Conservation (phyloP, 2,113 vertebrate species). For the Poeciliopsis prolifica region DNA sequence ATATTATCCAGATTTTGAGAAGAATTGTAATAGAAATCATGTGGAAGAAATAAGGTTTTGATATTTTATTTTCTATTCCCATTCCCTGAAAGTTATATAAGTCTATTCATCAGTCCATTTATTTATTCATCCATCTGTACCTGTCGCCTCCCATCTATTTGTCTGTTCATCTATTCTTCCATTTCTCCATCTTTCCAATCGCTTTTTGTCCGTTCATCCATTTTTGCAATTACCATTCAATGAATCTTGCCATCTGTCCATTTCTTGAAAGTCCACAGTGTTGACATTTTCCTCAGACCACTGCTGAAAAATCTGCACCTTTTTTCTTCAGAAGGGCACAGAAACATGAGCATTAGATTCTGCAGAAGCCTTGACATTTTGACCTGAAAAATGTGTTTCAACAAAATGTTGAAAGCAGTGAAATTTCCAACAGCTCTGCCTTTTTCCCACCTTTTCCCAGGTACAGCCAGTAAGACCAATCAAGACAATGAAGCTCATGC, state of each 20-base stretch:
- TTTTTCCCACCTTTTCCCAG: background rate
- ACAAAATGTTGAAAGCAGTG: background rate
- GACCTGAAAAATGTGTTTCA: background rate
- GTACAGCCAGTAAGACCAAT: constrained; percentile 3
- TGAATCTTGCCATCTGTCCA: background rate
- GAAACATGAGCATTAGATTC: no score
- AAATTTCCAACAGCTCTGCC: background rate
- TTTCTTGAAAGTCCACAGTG: background rate
- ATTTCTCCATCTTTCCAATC: background rate
- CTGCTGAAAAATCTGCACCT: background rate
- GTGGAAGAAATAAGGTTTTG: no score
- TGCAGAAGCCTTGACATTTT: background rate
- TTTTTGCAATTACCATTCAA: background rate
- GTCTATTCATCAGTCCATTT: no score
- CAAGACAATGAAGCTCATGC: constrained; percentile 6
- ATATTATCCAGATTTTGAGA: background rate
- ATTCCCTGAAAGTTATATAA: background rate
- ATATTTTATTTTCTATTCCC: background rate
- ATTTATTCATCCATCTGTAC: no score
- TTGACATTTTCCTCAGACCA: background rate
- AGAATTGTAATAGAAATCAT: background rate
- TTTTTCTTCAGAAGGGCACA: no score
- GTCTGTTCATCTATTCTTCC: no score
- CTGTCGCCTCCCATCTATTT: no score
- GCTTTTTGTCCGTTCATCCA: background rate